These are phyloP conservation scores for Lates japonicus DNA, from an alignment of 2,797 vertebrate genomes.

Conservation along the genomic window DNA sequence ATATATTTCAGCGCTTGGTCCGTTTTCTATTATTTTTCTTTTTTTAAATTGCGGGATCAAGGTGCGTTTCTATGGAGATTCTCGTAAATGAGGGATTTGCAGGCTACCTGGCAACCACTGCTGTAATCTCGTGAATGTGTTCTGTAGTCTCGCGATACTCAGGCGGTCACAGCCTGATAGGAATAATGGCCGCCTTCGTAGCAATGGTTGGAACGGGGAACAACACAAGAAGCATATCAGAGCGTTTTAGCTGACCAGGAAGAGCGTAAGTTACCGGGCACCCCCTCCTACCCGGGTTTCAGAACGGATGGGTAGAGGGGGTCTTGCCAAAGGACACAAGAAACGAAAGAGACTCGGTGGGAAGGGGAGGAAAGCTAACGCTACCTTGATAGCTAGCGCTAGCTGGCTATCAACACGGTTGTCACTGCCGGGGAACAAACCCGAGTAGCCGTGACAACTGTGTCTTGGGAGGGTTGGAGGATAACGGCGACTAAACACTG, in stretches of 20 bases:
- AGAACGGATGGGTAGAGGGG: constrained; percentile 85
- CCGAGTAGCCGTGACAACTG: constrained; percentile 67
- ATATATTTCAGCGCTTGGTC: neutral
- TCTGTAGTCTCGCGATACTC: constrained; percentile 83
- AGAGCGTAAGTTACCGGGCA: constrained; percentile 46
- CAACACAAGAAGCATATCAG: constrained; percentile 74
- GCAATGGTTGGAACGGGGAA: constrained; percentile 78
- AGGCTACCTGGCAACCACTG: constrained; percentile 57
- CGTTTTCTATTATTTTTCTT: too few relatives aligned
- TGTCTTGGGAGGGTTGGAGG: constrained; percentile 37
- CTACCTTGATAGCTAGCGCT: constrained; percentile 60
- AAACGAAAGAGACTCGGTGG: constrained; percentile 69
- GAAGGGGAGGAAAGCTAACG: constrained; percentile 66
- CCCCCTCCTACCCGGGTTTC: constrained; percentile 71
- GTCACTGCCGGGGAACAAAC: constrained; percentile 72
- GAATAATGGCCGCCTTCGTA: constrained; percentile 87
- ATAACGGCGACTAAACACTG: constrained; percentile 35
- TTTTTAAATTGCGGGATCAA: neutral
- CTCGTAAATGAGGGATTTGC: too few relatives aligned
- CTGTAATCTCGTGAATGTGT: neutral
- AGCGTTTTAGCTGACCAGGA: constrained; percentile 82
- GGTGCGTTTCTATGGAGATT: neutral
- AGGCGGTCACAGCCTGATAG: constrained; percentile 65
- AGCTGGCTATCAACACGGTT: constrained; percentile 77
- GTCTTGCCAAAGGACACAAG: constrained; percentile 71